Evolutionary conservation across 30 jellyfish, hydroid and myxozoan genomes (phyloP), one percentile per base, ranked within the genome.

Genomic region (Clytia hemisphaerica): DNA sequence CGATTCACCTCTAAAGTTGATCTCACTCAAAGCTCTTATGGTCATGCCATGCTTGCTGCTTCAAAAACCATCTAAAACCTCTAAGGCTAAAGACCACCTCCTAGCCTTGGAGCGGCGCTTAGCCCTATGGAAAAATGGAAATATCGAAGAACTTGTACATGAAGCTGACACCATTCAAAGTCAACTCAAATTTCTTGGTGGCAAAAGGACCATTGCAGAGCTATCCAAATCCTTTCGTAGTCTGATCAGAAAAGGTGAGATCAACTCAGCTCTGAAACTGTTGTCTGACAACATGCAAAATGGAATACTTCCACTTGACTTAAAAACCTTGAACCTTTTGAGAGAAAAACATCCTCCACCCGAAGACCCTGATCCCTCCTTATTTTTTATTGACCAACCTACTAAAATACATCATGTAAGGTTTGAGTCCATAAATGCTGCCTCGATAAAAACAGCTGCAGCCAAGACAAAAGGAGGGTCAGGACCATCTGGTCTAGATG

Each of bases 401-500:
- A 37, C 33, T 36, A 31, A 61, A 31, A 59, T 61, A n/a, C n/a
- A n/a, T n/a, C n/a, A n/a, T n/a, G n/a, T n/a, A n/a, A n/a, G n/a
- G n/a, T n/a, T n/a, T n/a, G 75, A 38, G 37, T 45, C 57, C 75
- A 22, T 47, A 3, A 71, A 48, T 18, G 21, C 69, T 22, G 6
- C n/a, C n/a, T n/a, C n/a, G n/a, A n/a, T n/a, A n/a, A n/a, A n/a
- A n/a, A n/a, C n/a, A n/a, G n/a, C n/a, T n/a, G n/a, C n/a, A n/a
- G n/a, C n/a, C n/a, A n/a, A n/a, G n/a, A n/a, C n/a, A n/a, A n/a
- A n/a, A n/a, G n/a, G n/a, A n/a, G n/a, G n/a, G n/a, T n/a, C n/a
- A n/a, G n/a, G n/a, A n/a, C n/a, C n/a, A n/a, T n/a, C 76, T 4
- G 79, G 79, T 45, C 48, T 42, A 38, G 79, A 66, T 28, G 79